Evolutionary conservation across 1,140 invertebrate genomes (phyloP).

Genomic region (Aradophagus sp.): DNA sequence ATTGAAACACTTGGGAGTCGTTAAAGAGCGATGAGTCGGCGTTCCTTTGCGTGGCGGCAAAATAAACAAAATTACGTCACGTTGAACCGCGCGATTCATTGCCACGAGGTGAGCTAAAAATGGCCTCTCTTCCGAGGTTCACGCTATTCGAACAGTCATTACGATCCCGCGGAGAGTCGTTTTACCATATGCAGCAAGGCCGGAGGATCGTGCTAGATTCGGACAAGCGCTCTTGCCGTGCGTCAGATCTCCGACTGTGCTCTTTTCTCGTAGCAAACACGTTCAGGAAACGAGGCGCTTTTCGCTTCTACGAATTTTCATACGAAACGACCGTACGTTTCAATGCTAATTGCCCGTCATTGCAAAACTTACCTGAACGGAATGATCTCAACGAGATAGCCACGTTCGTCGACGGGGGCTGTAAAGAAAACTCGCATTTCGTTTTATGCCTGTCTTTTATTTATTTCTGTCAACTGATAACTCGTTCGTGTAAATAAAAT

Average conservation of each 20-base stretch:
- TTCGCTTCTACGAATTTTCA: no score
- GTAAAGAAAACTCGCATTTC: slow-evolving; percentile 3
- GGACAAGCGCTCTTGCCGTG: slow-evolving; percentile 54
- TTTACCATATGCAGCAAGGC: slow-evolving; percentile 70
- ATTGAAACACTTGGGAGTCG: slow-evolving; percentile 4
- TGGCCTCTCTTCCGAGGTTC: slow-evolving; percentile 55
- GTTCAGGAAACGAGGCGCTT: slow-evolving; percentile 8
- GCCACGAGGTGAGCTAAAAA: slow-evolving; percentile 46
- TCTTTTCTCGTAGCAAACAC: slow-evolving; percentile 12
- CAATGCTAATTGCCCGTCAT: no score
- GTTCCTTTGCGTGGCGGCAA: not conserved
- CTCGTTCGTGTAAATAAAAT: slow-evolving; percentile 66
- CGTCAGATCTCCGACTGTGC: slow-evolving; percentile 20
- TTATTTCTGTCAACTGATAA: slow-evolving; percentile 64
- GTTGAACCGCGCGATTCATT: slow-evolving; percentile 19
- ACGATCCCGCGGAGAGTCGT: slow-evolving; percentile 59
- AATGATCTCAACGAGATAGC: slow-evolving; percentile 1
- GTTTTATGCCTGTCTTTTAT: slow-evolving; percentile 52
- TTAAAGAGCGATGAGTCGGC: slow-evolving; percentile 10
- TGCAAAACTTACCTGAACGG: slow-evolving; percentile 1
- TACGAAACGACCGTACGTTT: no score
- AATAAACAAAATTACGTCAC: slow-evolving; percentile 40
- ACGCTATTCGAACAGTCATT: slow-evolving; percentile 28
- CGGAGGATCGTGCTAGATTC: slow-evolving; percentile 60
- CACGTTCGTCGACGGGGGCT: no score